phyloP scores from a whole-genome alignment of 1,140 invertebrate species.

The Sinonovacula constricta region DNA sequence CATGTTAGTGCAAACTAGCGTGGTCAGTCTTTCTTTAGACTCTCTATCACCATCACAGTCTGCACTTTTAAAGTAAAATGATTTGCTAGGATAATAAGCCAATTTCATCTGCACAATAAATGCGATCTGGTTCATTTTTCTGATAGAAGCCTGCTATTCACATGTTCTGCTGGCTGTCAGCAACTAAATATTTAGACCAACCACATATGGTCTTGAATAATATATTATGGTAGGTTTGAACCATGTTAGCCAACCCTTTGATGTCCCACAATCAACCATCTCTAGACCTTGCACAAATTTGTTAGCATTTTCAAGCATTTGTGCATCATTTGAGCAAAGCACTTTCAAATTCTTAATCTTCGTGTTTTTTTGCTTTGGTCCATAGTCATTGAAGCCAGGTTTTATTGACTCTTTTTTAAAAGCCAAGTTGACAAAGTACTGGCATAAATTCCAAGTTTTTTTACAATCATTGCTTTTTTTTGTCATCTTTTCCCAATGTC shows the following conservation, averaged over 20 bases:
- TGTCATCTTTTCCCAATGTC: no score
- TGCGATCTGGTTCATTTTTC: slow-evolving; percentile 3
- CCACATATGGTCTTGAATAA: slow-evolving; percentile 23
- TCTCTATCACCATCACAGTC: slow-evolving; percentile 69
- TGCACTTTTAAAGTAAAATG: slow-evolving; percentile 33
- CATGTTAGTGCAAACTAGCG: slow-evolving; percentile 78
- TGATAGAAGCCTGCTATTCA: neutral
- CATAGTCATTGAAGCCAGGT: no score
- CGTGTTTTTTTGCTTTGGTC: neutral
- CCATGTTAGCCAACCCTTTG: slow-evolving; percentile 10
- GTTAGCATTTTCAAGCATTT: neutral
- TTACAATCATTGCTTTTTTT: no score
- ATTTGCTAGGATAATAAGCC: slow-evolving; percentile 47
- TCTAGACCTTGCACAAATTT: neutral
- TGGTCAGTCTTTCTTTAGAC: slow-evolving; percentile 78
- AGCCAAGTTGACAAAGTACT: no score
- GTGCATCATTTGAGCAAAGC: neutral
- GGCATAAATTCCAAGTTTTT: no score
- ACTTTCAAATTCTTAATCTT: neutral
- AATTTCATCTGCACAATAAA: slow-evolving; percentile 41
- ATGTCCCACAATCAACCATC: neutral
- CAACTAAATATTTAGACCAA: slow-evolving; percentile 13
- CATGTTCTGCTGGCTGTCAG: neutral
- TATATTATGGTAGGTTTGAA: slow-evolving; percentile 37
- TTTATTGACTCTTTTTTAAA: no score